A percentile compares a stretch with the other conserved stretches of the same genome.
Conservation (phyloP, 2,797 vertebrate genomes). For the Epinephelus coioides region DNA sequence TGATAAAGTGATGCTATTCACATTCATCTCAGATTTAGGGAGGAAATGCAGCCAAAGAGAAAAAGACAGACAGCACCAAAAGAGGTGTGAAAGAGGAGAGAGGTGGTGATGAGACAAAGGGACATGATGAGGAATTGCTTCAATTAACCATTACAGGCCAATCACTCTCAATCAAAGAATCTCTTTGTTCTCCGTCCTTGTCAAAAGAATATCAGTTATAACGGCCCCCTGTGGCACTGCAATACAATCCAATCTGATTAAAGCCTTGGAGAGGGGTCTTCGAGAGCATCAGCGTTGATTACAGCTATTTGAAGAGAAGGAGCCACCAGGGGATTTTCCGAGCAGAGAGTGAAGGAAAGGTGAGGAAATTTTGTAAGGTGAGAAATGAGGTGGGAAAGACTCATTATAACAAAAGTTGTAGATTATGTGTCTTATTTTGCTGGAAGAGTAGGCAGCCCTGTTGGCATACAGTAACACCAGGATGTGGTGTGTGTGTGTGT, state of each 20-base stretch:
- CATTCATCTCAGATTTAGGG: slow-evolving; percentile 59
- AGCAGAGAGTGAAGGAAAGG: slow-evolving; percentile 43
- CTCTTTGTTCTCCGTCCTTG: slow-evolving; percentile 74
- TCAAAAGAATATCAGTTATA: slow-evolving; percentile 77
- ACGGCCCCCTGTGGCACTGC: slow-evolving; percentile 61
- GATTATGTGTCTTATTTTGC: slow-evolving; percentile 51
- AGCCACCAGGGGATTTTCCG: slow-evolving; percentile 51
- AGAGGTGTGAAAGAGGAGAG: slow-evolving; percentile 48
- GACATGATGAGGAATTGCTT: slow-evolving; percentile 72
- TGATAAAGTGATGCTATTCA: slow-evolving; percentile 56
- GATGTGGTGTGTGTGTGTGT: slow-evolving; percentile 43
- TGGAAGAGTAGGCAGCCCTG: slow-evolving; percentile 16
- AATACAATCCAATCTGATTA: slow-evolving; percentile 80
- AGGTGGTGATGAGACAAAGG: slow-evolving; percentile 65
- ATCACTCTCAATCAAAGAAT: slow-evolving; percentile 77
- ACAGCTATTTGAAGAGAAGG: slow-evolving; percentile 72
- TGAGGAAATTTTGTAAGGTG: slow-evolving; percentile 60
- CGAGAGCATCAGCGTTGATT: slow-evolving; percentile 77
- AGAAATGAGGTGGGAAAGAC: slow-evolving; percentile 43
- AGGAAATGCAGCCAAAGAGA: slow-evolving; percentile 48
- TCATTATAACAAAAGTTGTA: slow-evolving; percentile 52
- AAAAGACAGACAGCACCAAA: slow-evolving; percentile 45
- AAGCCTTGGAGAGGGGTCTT: slow-evolving; percentile 70
- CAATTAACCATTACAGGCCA: slow-evolving; percentile 75
- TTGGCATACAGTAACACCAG: slow-evolving; percentile 25